Percentiles rank a stretch among this genome's conserved stretches.
These are phyloP conservation scores for Ptilonorhynchus violaceus DNA, from an alignment of 2,113 vertebrate species.

Conservation along the genomic window DNA sequence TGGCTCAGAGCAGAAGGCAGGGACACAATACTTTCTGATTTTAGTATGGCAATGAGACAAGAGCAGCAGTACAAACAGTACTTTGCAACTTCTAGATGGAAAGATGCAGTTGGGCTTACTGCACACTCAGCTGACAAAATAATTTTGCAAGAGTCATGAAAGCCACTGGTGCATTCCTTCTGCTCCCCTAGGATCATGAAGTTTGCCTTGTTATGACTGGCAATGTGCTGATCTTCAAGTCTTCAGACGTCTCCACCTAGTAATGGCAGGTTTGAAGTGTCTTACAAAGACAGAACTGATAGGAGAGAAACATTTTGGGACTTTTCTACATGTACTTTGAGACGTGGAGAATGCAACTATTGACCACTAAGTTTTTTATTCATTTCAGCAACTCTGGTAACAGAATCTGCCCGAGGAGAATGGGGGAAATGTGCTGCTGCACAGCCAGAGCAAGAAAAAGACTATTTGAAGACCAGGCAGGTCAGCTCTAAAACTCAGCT, in stretches of 20 bases:
- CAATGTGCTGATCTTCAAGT: neutral
- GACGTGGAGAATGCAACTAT: neutral
- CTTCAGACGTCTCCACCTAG: neutral
- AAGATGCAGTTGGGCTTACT: neutral
- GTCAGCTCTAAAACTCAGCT: neutral
- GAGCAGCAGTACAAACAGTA: neutral
- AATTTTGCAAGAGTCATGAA: neutral
- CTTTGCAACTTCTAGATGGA: neutral
- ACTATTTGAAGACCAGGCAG: neutral
- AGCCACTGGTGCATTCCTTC: neutral
- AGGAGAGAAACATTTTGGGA: neutral
- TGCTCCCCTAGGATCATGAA: neutral
- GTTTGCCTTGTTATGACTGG: neutral
- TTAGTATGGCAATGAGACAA: neutral
- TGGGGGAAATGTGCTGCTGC: neutral
- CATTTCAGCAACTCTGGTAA: neutral
- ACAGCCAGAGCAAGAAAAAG: neutral
- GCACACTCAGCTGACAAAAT: neutral
- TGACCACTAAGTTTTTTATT: neutral
- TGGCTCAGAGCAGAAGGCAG: neutral
- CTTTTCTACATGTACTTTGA: neutral
- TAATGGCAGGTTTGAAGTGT: neutral
- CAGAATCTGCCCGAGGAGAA: neutral
- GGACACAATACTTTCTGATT: neutral
- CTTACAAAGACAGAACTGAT: neutral